A percentile compares a stretch with the other conserved stretches of the same genome.
Conservation (phyloP, 1,140 invertebrate genomes). For the Zophobas atratus region DNA sequence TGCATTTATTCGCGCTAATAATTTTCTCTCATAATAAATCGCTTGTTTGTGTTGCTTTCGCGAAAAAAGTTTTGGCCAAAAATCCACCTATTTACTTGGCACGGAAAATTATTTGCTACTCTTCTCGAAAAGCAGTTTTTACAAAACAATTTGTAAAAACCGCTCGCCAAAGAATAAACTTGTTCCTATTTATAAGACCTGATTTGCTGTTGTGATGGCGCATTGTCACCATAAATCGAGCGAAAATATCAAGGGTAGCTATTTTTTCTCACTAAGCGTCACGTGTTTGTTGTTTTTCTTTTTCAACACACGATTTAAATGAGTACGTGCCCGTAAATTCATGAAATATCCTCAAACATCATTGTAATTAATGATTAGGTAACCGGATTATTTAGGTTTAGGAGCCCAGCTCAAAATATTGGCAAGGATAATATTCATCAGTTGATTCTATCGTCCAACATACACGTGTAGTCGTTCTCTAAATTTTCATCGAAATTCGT, state of each 20-base stretch:
- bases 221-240: constrained; percentile 36
- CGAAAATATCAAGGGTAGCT: constrained; percentile 47
- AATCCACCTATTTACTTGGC: background rate
- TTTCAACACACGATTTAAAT: background rate
- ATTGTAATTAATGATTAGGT: constrained; percentile 58
- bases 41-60: background rate
- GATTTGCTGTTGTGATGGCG: constrained; percentile 23
- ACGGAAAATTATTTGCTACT: background rate
- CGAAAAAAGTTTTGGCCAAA: background rate
- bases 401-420: constrained; percentile 53
- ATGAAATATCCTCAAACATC: constrained; percentile 27
- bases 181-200: constrained; percentile 42
- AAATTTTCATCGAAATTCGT: constrained; percentile 22
- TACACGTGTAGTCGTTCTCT: constrained; percentile 33
- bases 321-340: constrained; percentile 23
- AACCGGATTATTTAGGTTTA: constrained; percentile 56
- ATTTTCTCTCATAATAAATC: background rate
- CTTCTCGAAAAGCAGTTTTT: background rate
- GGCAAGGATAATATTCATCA: constrained; percentile 45
- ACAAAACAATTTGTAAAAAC: background rate
- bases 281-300: constrained; percentile 21
- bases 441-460: constrained; percentile 18
- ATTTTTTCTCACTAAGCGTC: constrained; percentile 5
- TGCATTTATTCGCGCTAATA: too few species aligned
- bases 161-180: constrained; percentile 28